These are phyloP conservation scores for Urocolius indicus DNA, from an alignment of 2,113 vertebrate species.

Conservation along the genomic window DNA sequence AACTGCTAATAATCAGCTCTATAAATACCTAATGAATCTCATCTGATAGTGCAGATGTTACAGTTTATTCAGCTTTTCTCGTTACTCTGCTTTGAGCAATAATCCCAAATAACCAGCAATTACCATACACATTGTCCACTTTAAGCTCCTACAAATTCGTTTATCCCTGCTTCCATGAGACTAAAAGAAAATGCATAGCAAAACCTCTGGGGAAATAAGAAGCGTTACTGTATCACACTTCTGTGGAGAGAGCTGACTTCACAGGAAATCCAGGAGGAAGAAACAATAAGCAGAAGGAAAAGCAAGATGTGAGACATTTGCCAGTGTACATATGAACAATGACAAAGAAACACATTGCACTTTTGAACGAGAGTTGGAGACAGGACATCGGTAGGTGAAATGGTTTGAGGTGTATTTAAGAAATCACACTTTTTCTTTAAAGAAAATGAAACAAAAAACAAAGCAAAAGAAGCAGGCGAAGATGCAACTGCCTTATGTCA, in stretches of 20 bases:
- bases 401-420: neutral
- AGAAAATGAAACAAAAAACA: neutral
- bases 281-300: slow-evolving; percentile 30
- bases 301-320: neutral
- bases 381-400: neutral
- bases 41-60: neutral
- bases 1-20: neutral
- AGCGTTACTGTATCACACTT: slow-evolving; percentile 9
- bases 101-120: neutral
- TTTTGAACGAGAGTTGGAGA: neutral
- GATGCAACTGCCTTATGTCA: neutral
- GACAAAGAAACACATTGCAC: neutral
- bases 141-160: neutral
- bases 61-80: neutral
- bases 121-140: neutral
- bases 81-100: neutral
- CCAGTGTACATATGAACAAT: neutral
- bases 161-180: neutral
- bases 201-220: neutral
- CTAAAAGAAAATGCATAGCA: neutral
- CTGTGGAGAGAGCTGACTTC: slow-evolving; percentile 1
- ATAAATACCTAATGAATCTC: neutral
- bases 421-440: neutral
- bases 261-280: slow-evolving; percentile 17
- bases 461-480: neutral